A percentile compares a stretch with the other conserved stretches of the same genome.
phyloP scores from a whole-genome alignment of 92 coral and sea anemone genomes.

The Ricordea florida region DNA sequence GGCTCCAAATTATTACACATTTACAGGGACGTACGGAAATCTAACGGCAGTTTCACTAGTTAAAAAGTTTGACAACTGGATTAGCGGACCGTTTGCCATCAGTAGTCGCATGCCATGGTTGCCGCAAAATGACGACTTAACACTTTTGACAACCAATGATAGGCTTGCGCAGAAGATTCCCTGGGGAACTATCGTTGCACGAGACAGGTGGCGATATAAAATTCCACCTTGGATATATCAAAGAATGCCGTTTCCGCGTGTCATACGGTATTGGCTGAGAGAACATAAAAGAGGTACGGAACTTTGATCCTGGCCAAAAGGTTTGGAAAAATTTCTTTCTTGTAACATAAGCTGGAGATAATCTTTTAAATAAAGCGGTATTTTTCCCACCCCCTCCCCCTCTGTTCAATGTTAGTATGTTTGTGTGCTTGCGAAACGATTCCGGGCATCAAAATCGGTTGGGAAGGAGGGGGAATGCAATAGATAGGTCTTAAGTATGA shows the following conservation, averaged over 20 bases:
- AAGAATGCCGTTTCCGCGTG: constrained; percentile 1
- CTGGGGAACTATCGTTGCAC: constrained; percentile 23
- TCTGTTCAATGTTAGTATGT: too few relatives aligned
- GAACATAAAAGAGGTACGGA: constrained; percentile 8
- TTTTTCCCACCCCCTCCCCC: too few relatives aligned
- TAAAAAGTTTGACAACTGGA: constrained; percentile 8
- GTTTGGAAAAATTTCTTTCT: not conserved
- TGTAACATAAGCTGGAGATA: too few relatives aligned
- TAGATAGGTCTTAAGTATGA: too few relatives aligned
- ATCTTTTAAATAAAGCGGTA: too few relatives aligned
- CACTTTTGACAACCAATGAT: constrained; percentile 9
- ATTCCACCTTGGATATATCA: constrained; percentile 19
- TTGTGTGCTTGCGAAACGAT: too few relatives aligned
- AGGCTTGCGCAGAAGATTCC: not conserved
- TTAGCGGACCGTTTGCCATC: constrained; percentile 2
- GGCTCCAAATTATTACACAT: constrained; percentile 21
- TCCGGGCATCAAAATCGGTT: too few relatives aligned
- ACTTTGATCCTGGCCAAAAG: not conserved
- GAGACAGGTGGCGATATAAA: not conserved
- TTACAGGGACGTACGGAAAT: not conserved
- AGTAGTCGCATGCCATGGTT: constrained; percentile 41
- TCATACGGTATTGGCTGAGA: constrained; percentile 30
- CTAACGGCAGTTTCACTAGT: constrained; percentile 2
- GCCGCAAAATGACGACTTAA: not conserved
- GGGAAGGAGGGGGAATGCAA: too few relatives aligned